Evolutionary conservation across 2,888 invertebrate species (phyloP).

Genomic region (Maniola hyperantus): DNA sequence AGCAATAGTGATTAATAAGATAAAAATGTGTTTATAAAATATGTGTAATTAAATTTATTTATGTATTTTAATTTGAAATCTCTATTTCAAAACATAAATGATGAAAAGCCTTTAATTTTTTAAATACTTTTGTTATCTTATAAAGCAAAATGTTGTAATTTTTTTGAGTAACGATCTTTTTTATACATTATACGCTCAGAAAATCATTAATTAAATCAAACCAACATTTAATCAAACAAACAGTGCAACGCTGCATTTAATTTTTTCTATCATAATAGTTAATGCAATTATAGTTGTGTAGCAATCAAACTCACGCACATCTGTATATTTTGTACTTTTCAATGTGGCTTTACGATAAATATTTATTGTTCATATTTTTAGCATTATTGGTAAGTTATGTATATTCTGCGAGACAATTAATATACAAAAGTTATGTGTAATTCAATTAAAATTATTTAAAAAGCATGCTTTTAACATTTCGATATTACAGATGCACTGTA

Average conservation of each 20-base stretch:
- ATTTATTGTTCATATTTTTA: constrained; percentile 9
- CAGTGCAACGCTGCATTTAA: neutral
- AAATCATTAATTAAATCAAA: no score
- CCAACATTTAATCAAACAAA: no score
- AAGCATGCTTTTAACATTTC: neutral
- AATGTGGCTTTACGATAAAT: constrained; percentile 23
- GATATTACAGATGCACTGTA: neutral
- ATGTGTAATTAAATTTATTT: no score
- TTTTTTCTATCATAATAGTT: neutral
- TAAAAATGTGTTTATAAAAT: no score
- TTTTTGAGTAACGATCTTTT: no score
- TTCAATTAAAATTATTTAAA: neutral
- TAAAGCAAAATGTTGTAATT: no score
- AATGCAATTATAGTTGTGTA: neutral
- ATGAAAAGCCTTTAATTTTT: no score
- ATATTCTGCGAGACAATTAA: no score
- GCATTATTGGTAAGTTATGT: constrained; percentile 16
- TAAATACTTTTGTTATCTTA: no score
- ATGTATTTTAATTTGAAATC: no score
- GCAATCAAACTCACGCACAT: neutral
- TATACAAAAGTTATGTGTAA: neutral
- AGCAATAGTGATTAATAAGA: no score
- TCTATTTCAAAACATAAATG: no score
- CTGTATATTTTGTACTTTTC: neutral
- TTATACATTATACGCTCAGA: neutral